Conservation (phyloP, 2,113 vertebrate genomes). For the Mesocricetus auratus region DNA sequence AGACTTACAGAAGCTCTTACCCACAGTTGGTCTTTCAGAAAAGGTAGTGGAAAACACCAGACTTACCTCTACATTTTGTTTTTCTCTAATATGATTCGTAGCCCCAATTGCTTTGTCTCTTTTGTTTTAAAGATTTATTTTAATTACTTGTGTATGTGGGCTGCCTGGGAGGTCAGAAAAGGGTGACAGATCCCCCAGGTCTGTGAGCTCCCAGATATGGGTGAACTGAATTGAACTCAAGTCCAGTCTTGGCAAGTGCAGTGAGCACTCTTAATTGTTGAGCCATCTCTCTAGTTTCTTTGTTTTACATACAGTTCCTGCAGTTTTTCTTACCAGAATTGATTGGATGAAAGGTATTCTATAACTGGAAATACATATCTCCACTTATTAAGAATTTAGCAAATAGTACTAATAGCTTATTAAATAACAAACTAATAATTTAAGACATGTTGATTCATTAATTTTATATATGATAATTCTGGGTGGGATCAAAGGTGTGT, state of each 20-base stretch:
- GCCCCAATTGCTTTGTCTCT: not conserved
- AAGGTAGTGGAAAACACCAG: not conserved
- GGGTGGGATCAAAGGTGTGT: no score
- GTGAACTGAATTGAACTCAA: no score
- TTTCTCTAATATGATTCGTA: not conserved
- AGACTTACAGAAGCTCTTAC: not conserved
- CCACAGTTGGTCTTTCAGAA: not conserved
- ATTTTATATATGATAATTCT: not conserved
- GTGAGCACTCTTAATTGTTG: no score
- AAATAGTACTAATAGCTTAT: not conserved
- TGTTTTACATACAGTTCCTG: slow-evolving; percentile 38
- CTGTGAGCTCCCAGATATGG: no score
- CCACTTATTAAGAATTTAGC: slow-evolving; percentile 22
- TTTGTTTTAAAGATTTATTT: not conserved
- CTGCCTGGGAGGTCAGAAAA: not conserved
- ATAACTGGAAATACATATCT: not conserved
- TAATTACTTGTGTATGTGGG: not conserved
- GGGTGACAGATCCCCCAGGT: no score
- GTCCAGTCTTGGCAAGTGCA: no score
- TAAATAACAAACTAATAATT: not conserved
- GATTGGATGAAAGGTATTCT: not conserved
- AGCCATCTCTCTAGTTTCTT: no score
- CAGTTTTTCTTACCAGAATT: slow-evolving; percentile 51
- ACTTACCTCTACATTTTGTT: slow-evolving; percentile 6
- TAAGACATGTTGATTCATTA: slow-evolving; percentile 56